Evolutionary conservation across 92 coral and sea anemone genomes (phyloP).

Genomic region (Porites lobata): DNA sequence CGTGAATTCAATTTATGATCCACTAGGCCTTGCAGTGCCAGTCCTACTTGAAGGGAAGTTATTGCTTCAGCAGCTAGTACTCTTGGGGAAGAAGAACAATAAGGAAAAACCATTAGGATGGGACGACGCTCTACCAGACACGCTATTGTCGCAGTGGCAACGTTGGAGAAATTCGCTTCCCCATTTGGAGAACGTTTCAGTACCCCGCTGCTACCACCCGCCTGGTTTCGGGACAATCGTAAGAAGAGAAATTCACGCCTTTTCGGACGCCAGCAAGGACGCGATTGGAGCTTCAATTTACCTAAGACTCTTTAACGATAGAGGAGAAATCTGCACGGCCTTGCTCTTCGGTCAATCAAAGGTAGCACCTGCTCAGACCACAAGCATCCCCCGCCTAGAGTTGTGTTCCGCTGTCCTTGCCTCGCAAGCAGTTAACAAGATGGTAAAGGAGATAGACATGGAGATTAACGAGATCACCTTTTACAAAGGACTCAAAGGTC

Average conservation of each 20-base stretch:
- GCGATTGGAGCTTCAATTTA: constrained; percentile 25
- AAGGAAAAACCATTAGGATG: constrained; percentile 39
- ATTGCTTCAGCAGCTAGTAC: constrained; percentile 49
- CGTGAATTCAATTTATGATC: constrained; percentile 64
- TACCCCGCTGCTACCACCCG: background rate
- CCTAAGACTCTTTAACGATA: background rate
- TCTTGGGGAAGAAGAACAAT: constrained; percentile 37
- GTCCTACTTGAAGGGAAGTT: constrained; percentile 55
- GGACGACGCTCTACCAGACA: constrained; percentile 71
- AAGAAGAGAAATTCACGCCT: constrained; percentile 10
- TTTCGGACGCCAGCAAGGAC: constrained; percentile 40
- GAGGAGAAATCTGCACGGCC: no score
- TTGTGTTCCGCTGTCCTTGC: constrained; percentile 21
- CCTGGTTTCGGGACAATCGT: no score
- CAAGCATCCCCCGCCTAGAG: constrained; percentile 1
- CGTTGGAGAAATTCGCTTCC: constrained; percentile 12
- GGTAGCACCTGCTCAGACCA: constrained; percentile 29
- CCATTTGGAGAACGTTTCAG: constrained; percentile 18
- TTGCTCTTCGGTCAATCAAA: no score
- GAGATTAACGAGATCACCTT: no score
- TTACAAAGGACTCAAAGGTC: background rate
- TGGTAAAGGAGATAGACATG: no score
- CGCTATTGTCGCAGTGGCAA: constrained; percentile 11
- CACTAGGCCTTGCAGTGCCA: constrained; percentile 70
- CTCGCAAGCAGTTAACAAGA: constrained; percentile 10